These are phyloP conservation scores for Tenthredo scrophulariae DNA, from an alignment of 2,888 invertebrate genomes.

Conservation along the genomic window DNA sequence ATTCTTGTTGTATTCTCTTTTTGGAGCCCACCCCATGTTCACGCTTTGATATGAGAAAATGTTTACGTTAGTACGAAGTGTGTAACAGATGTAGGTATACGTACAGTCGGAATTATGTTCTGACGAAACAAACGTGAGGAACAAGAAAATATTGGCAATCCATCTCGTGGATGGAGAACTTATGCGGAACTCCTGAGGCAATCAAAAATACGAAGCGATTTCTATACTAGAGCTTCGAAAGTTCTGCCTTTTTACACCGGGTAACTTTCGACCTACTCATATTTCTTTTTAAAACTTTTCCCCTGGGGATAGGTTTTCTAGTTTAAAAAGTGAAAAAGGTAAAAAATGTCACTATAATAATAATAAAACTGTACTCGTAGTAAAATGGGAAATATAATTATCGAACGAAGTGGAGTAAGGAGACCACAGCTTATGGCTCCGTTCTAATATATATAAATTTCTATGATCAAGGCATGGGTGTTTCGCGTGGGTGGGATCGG, in stretches of 20 bases:
- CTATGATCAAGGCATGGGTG: constrained; percentile 29
- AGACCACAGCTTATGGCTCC: background rate
- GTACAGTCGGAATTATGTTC: constrained; percentile 5
- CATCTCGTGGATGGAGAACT: constrained; percentile 39
- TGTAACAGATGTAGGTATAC: constrained; percentile 22
- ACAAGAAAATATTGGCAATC: constrained; percentile 48
- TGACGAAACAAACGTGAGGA: constrained; percentile 23
- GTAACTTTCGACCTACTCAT: constrained; percentile 25
- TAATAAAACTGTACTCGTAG: background rate
- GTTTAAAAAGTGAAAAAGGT: constrained; percentile 3
- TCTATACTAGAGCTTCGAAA: constrained; percentile 27
- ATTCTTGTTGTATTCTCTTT: background rate
- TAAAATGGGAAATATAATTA: background rate
- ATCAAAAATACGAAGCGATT: constrained; percentile 50
- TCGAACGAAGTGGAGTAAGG: background rate
- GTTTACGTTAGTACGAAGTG: background rate
- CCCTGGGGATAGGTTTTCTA: constrained; percentile 14
- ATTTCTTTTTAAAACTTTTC: constrained; percentile 40
- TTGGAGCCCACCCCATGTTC: background rate
- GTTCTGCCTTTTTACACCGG: constrained; percentile 16
- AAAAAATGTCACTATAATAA: background rate
- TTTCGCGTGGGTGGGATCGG: constrained; percentile 6
- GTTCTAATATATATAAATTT: background rate
- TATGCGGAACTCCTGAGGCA: constrained; percentile 39
- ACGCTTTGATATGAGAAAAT: background rate